Evolutionary conservation across 30 jellyfish, hydroid and myxozoan genomes (phyloP).

Genomic region (Mastigias papua): DNA sequence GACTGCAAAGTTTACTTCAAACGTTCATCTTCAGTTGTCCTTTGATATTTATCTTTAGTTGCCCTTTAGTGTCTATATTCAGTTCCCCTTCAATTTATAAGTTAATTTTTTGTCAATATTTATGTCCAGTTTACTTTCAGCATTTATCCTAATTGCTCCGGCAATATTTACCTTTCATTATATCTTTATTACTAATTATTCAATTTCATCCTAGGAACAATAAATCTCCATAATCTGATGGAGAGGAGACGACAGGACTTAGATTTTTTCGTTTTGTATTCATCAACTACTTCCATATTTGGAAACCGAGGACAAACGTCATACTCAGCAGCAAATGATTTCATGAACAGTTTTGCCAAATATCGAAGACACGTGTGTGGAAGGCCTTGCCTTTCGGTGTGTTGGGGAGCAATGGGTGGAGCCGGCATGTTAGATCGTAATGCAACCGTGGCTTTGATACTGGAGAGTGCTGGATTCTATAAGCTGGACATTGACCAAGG

Average conservation of each 20-base stretch:
- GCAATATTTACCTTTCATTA: too few relatives aligned
- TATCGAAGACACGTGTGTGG: slow-evolving; percentile 39
- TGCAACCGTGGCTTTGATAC: slow-evolving; percentile 25
- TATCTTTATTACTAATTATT: too few relatives aligned
- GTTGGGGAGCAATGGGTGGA: slow-evolving; percentile 88
- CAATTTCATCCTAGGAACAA: slow-evolving; percentile 63
- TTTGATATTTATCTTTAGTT: too few relatives aligned
- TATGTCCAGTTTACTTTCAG: too few relatives aligned
- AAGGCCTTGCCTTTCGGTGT: slow-evolving; percentile 55
- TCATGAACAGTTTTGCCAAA: slow-evolving; percentile 69
- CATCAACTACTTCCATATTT: slow-evolving; percentile 47
- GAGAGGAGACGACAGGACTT: slow-evolving; percentile 33
- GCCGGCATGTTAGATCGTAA: slow-evolving; percentile 60
- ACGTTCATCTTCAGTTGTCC: too few relatives aligned
- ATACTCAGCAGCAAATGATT: slow-evolving; percentile 63
- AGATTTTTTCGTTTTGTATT: slow-evolving; percentile 61
- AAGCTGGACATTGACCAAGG: slow-evolving; percentile 54
- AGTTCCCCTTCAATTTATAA: too few relatives aligned
- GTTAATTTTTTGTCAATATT: too few relatives aligned
- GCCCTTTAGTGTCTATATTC: too few relatives aligned
- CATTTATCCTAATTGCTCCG: too few relatives aligned
- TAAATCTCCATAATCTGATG: slow-evolving; percentile 44
- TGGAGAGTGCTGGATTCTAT: slow-evolving; percentile 41
- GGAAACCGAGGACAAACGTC: too few relatives aligned
- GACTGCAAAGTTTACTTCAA: too few relatives aligned